phyloP scores from a whole-genome alignment of 2,888 invertebrate genomes.

The Chrysina gloriosa region DNA sequence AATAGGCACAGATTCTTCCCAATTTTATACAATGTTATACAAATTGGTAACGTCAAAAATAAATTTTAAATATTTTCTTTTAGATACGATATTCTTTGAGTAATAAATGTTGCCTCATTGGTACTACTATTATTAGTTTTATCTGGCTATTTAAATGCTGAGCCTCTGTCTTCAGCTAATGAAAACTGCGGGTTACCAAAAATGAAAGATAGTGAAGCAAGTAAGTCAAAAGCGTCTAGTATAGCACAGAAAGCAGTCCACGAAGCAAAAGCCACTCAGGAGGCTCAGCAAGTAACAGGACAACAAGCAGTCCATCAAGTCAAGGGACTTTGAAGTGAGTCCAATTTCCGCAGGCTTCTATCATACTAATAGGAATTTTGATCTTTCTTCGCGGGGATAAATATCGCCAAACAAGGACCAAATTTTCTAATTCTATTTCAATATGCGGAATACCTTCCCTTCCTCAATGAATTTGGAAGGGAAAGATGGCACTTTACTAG shows the following conservation, averaged over 20 bases:
- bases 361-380: too few relatives aligned
- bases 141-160: not conserved
- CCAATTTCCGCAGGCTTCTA: too few relatives aligned
- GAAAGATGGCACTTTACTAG: too few relatives aligned
- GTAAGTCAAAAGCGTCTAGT: constrained; percentile 66
- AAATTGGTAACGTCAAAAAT: constrained; percentile 35
- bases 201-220: constrained; percentile 32
- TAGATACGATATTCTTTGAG: constrained; percentile 18
- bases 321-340: too few relatives aligned
- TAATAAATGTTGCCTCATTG: constrained; percentile 25
- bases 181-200: constrained; percentile 5
- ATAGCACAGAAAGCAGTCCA: constrained; percentile 81
- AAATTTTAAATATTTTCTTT: constrained; percentile 32
- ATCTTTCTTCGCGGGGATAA: too few relatives aligned
- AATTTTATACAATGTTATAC: constrained; percentile 33
- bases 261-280: constrained; percentile 79
- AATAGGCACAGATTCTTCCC: too few relatives aligned
- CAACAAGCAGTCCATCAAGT: constrained; percentile 77
- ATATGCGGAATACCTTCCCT: too few relatives aligned
- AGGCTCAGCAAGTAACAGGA: constrained; percentile 77
- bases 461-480: too few relatives aligned
- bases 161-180: not conserved
- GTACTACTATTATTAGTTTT: not conserved
- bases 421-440: too few relatives aligned
- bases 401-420: too few relatives aligned